phyloP scores from a whole-genome alignment of 30 jellyfish, hydroid and myxozoan species.

The Sanderia malayensis region DNA sequence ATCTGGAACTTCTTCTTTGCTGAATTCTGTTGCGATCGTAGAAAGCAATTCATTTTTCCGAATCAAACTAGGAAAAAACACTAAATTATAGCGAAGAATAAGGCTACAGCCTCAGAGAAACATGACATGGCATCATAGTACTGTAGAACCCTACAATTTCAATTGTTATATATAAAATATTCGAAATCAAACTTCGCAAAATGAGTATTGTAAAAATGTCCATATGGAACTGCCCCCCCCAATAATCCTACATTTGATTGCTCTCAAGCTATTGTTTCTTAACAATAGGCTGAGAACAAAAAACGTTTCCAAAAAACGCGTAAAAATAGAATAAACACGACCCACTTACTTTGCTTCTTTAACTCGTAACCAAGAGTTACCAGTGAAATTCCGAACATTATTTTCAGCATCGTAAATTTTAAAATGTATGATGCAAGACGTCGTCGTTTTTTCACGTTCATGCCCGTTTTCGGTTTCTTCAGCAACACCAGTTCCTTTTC shows the following conservation, averaged over 20 bases:
- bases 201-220: conserved; percentile 1
- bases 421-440: not conserved
- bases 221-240: conserved; percentile 1
- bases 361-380: not conserved
- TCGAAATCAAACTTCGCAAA: not conserved
- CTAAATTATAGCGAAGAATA: no score
- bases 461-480: no score
- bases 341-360: not conserved
- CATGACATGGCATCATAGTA: no score
- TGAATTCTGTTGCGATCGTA: not conserved
- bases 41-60: not conserved
- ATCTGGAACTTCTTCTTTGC: not conserved
- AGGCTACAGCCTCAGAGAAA: not conserved
- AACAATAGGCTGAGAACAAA: no score
- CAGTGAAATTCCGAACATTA: not conserved
- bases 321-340: no score
- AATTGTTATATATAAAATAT: no score
- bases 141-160: not conserved
- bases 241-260: no score
- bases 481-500: no score
- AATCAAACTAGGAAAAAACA: not conserved
- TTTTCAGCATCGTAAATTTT: not conserved
- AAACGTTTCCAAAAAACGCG: no score
- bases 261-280: no score
- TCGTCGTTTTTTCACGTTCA: no score